Base-by-base conservation (phyloP, 2,113 vertebrate genomes). In the Lasiurus cinereus region DNA sequence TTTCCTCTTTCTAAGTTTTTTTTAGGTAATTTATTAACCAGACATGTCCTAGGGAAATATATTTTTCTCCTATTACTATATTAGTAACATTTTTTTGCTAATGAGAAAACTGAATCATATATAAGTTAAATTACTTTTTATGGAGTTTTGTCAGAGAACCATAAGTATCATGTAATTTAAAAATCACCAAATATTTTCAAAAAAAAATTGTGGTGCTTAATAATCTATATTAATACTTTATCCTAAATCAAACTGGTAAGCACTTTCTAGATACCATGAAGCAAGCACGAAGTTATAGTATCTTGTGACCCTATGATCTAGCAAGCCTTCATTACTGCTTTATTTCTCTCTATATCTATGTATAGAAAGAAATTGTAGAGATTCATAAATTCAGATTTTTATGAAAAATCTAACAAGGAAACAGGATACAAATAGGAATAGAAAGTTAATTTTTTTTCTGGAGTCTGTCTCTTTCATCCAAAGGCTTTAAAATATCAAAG, bases 81-180 rank as follows among this genome's bases (percentile, higher is more conserved):
- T 91, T 59, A 86, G 54, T 39, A 93, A 64, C 59, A 48, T 90
- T 70, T 92, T 92, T 94, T 93, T 86, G 64, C 18, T 96, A 87
- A 84, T 92, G 79, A 96, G 84, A 59, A 95, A 93, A 80, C 43
- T 76, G 64, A 56, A 43, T 83, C 70, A 54, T 5, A 64, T 36
- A 29, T 36, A 93, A 73, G 54, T 67, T 62, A 77, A 93, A 84
- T 88, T 76, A 91, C 46, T 67, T 59, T 72, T 76, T 8, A 9
- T 78, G 24, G 52, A 77, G 52, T 48, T 93, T 91, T 93, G 48
- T 89, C 46, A 73, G 59, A 67, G 22, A 73, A 70, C 6, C 0
- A 0, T 56, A 90, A 24, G 50, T 94, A 29, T 85, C 33, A 36
- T 21, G 66, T 91, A 54, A 67, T 94, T 94, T 85, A 73, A 88